Evolutionary conservation across 2,113 vertebrate species (phyloP).

Genomic region (Casuarius casuarius): DNA sequence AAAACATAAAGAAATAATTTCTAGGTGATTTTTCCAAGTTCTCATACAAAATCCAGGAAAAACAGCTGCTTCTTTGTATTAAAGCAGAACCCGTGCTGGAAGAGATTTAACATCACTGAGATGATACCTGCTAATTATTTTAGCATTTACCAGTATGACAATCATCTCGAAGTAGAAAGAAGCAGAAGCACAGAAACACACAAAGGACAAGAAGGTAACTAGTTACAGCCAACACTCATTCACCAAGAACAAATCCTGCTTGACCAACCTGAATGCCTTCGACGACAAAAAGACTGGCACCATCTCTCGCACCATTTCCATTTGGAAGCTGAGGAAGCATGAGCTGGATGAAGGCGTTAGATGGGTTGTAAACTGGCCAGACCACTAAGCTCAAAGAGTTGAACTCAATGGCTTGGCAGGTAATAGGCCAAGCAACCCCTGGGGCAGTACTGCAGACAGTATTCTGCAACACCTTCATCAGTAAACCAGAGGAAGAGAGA

Average conservation of each 20-base stretch:
- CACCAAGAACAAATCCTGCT: neutral
- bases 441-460: no score
- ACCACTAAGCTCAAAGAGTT: neutral
- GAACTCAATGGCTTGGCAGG: neutral
- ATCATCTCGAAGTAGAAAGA: neutral
- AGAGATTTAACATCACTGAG: neutral
- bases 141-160: neutral
- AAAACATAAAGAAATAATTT: neutral
- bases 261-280: neutral
- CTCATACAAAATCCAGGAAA: neutral
- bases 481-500: neutral
- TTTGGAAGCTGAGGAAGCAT: neutral
- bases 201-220: neutral
- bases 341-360: neutral
- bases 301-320: accelerated
- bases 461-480: neutral
- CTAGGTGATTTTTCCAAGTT: neutral
- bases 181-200: neutral
- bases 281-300: accelerated
- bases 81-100: neutral
- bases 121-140: neutral
- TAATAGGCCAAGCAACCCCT: neutral
- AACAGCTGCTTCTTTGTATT: neutral
- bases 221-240: neutral
- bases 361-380: neutral